Evolutionary conservation across 2,113 vertebrate genomes (phyloP), one percentile per base, ranked within the genome.

Genomic region (Pogona vitticeps): DNA sequence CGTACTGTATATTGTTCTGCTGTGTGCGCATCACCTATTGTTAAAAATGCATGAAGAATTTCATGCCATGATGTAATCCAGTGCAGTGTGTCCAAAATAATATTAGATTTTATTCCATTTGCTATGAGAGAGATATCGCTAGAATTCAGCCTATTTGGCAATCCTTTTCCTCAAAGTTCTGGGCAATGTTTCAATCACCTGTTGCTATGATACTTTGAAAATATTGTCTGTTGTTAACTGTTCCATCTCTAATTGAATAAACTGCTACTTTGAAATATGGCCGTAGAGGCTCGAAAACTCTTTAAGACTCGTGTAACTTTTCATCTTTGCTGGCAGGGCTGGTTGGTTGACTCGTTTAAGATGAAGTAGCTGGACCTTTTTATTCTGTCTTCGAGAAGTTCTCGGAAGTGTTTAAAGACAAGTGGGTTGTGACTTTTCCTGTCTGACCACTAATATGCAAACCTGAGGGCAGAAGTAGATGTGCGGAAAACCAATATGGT

Each of bases 141-240:
- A 95, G 92, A 94, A 95, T 96, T 93, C 93, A 92, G 92, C 91
- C 94, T 92, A 91, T 95, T 94, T 96, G 96, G 97, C 95, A 95
- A 95, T 94, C 90, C 61, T 71, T 91, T 93, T 93, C 93, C 93
- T 95, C 94, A 93, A 92, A 91, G 90, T 96, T 96, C 95, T 93
- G 95, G 96, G 96, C 96, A 96, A 94, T 77, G 90, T 94, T 96
- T 97, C 96, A 97, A 96, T 96, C 95, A 97, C 96, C 95, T 97
- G 97, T 97, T 98, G 97, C 97, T 97, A 96, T 96, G 97, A 95
- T 96, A 98, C 97, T 94, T 93, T 83, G 96, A 95, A 98, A 97
- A 98, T 97, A 98, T 96, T 97, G 95, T 96, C 96, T 96, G 93
- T 96, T 96, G 95, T 95, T 91, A 95, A 95, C 95, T 93, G 90